phyloP scores from a whole-genome alignment of 2,113 vertebrate species.

The Pseudorhombus dupliciocellatus region DNA sequence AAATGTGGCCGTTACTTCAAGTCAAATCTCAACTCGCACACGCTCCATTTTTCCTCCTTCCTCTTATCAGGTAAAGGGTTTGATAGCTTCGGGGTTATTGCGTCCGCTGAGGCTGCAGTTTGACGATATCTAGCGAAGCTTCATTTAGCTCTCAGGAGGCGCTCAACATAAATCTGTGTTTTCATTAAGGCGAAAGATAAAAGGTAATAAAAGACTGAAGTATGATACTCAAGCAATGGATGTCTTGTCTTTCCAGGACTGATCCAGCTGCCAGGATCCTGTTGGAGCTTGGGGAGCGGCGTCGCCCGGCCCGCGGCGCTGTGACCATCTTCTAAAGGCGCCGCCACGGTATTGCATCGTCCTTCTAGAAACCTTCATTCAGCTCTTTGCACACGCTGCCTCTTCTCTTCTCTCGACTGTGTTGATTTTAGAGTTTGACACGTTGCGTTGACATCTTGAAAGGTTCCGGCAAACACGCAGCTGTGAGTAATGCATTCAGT shows the following conservation, averaged over 20 bases:
- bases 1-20: constrained; percentile 24
- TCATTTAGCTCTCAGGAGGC: not conserved
- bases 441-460: not conserved
- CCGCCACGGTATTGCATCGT: not conserved
- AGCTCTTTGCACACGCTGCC: not conserved
- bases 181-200: constrained; percentile 9
- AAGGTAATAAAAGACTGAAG: constrained; percentile 1
- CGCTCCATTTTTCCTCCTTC: not conserved
- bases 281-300: too few species aligned
- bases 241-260: too few species aligned
- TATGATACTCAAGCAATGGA: too few species aligned
- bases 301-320: too few species aligned
- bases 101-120: not conserved
- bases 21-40: constrained; percentile 13
- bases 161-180: constrained; percentile 14
- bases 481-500: not conserved
- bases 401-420: not conserved
- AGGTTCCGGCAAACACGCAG: not conserved
- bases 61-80: not conserved
- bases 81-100: not conserved
- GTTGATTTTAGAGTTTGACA: constrained; percentile 29
- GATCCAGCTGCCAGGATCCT: too few species aligned
- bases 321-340: too few species aligned
- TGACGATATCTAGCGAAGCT: constrained; percentile 7
- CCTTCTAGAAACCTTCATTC: constrained; percentile 20